Evolutionary conservation across 1,140 invertebrate species (phyloP), one percentile per base, ranked within the genome.

Genomic region (Mercenaria mercenaria): DNA sequence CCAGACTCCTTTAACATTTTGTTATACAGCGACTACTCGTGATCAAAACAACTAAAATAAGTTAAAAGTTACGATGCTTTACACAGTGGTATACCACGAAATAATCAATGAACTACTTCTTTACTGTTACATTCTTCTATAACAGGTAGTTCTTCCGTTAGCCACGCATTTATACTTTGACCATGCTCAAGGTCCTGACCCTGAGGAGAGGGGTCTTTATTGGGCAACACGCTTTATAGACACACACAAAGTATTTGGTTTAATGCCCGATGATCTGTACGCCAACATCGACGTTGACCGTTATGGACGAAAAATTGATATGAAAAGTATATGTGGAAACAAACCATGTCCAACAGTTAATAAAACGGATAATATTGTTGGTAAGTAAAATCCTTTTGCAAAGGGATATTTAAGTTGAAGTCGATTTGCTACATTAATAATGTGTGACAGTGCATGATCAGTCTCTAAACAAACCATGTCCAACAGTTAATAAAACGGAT

Each of bases 91-190:
- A n/a, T n/a, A n/a, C n/a, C n/a, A n/a, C n/a, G n/a, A n/a, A n/a
- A n/a, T n/a, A n/a, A n/a, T n/a, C n/a, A n/a, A n/a, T n/a, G n/a
- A n/a, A n/a, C n/a, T n/a, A n/a, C n/a, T n/a, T n/a, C n/a, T n/a
- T n/a, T n/a, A n/a, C n/a, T n/a, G n/a, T n/a, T n/a, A n/a, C n/a
- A n/a, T 56, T 8, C n/a, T 56, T 32, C 32, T 29, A 29, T 32
- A 8, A 32, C 89, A 95, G 95, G 93, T 95, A 10, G 91, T 95
- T 0, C 80, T 95, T 69, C 80, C 93, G 0, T 93, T 93, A 47
- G 95, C 93, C 0, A 95, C 94, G 11, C 94, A 95, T 84, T 77
- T 95, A 13, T 95, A 95, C 89, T 93, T 95, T 83, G 95, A 95
- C 81, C 94, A 95, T 64, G 93, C 94, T 0, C 93, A 95, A 29